Evolutionary conservation across 2,797 vertebrate genomes (phyloP), one percentile per base, ranked within the genome.

Genomic region (Peromyscus eremicus): DNA sequence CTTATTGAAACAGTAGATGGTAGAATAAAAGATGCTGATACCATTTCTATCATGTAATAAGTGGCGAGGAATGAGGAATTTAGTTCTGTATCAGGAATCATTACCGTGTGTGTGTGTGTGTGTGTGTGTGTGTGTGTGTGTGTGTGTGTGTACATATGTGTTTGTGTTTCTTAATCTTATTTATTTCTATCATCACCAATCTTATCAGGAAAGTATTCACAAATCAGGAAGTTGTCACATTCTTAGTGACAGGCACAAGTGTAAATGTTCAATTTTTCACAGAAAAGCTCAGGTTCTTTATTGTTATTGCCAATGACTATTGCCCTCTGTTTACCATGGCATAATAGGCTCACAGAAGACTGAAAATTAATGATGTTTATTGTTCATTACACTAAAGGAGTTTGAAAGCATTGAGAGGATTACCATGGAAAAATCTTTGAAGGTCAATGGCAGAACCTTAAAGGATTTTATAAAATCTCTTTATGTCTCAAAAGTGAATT

Each of bases 341-440:
- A 49, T n/a, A 27, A 66, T 13, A 89, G 4, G 1, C 21, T 92
- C 19, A 5, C 1, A 86, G 23, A 55, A 71, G 12, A 55, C 2
- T 34, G 19, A 49, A 4, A 7, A 46, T 23, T 34, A 46, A 46
- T 49, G 62, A 68, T 34, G 3, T 68, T 68, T 49, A n/a, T 46
- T 85, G 64, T 93, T 81, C 2, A 62, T 91, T 82, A 6, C 4
- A 40, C 46, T 79, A 62, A 34, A 77, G 9, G 2, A 66, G 11
- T 93, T 92, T 87, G 34, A 89, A 89, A 93, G 34, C 9, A 70
- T 40, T 80, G 25, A 66, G 52, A 7, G 76, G 57, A 86, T 84
- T 70, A 32, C 11, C 43, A 70, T 52, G 5, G 5, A 70, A 91
- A 84, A 5, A n/a, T 87, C 12, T n/a, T 84, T 91, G 27, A 91